Evolutionary conservation across 2,888 invertebrate species (phyloP), one percentile per base, ranked within the genome.

Genomic region (Apamea monoglypha): DNA sequence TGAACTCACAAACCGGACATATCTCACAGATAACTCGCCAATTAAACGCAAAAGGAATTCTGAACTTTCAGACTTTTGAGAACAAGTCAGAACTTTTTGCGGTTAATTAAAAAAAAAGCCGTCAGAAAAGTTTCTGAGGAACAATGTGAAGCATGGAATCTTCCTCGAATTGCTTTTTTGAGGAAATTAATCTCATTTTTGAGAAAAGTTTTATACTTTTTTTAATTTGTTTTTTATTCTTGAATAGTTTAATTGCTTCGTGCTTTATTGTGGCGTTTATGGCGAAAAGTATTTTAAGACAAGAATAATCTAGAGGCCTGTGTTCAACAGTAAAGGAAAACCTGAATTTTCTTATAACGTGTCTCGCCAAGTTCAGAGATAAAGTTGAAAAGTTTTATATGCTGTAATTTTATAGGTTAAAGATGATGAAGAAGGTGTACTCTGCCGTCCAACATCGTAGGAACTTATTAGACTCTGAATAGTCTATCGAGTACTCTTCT

Each of bases 31-130:
- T 83, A 82, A 79, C 74, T 84, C 78, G 47, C 74, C 82, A 89
- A 84, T 89, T 83, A 87, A 83, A 82, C 40, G 40, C n/a, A 36
- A 83, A 81, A 84, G 70, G 78, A 83, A 89, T 88, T 68, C 71
- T 63, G 68, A 86, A 85, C 75, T 84, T 74, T 73, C 47, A 70
- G 68, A 74, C 70, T 71, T 83, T 79, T 74, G 63, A 73, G 68
- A 74, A 74, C 53, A 71, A 77, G 68, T 75, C 79, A 14, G 32
- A 89, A 89, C 36, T 84, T 83, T 71, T 47, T 68, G 88, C 63
- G 90, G 85, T 89, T 90, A 88, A 89, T 89, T 89, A 90, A 90
- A 89, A 89, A 89, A 79, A 90, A 89, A 73, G 76, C 80, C 79
- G 47, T 89, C 83, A 77, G 67, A 84, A 84, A 83, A 88, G 74